phyloP scores from a whole-genome alignment of 2,113 vertebrate species.

The Otolemur garnettii region DNA sequence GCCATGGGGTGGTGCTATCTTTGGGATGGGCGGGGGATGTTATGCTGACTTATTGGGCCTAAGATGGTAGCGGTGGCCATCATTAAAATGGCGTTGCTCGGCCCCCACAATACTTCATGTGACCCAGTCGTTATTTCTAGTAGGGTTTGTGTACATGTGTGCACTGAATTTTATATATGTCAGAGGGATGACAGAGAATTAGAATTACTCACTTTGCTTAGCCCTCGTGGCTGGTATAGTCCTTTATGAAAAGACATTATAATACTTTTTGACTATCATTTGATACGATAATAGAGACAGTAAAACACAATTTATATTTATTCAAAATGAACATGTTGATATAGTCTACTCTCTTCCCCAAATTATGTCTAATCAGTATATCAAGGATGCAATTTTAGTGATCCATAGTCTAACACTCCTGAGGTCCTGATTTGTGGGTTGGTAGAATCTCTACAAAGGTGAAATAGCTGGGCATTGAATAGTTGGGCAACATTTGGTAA shows the following conservation, averaged over 20 bases:
- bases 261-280: not conserved
- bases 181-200: not conserved
- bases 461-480: not conserved
- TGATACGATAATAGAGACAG: not conserved
- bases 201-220: not conserved
- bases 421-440: not conserved
- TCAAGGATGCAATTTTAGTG: not conserved
- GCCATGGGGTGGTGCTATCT: too few species aligned
- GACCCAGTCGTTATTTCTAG: not conserved
- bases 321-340: not conserved
- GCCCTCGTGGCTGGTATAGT: not conserved
- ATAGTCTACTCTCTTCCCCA: not conserved
- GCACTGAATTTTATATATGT: not conserved
- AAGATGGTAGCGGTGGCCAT: too few species aligned
- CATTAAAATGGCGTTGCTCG: too few species aligned
- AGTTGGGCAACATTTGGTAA: not conserved
- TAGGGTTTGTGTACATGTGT: not conserved
- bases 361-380: not conserved
- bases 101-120: not conserved
- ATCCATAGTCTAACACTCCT: not conserved
- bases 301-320: not conserved
- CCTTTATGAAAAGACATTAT: not conserved
- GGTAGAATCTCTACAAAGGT: not conserved
- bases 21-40: too few species aligned
- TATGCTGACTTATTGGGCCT: too few species aligned